Percentiles rank a stretch among this genome's conserved stretches.
These are phyloP conservation scores for Craseonycteris thonglongyai DNA, from an alignment of 2,113 vertebrate species.

Conservation along the genomic window DNA sequence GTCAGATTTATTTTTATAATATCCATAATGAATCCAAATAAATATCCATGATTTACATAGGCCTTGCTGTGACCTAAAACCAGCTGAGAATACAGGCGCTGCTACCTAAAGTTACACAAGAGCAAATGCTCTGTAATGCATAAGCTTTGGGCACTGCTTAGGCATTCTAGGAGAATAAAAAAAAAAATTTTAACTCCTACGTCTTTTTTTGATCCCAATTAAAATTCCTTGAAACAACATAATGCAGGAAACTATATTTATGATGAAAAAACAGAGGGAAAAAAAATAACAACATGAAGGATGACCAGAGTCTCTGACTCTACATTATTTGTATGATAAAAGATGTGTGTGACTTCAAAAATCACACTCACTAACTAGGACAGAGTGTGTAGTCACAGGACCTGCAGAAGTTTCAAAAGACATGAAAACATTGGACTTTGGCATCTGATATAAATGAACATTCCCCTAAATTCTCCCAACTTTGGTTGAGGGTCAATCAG, in stretches of 20 bases:
- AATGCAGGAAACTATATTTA: neutral
- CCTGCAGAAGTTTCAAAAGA: neutral
- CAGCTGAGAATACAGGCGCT: neutral
- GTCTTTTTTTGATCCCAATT: neutral
- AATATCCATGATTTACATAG: slow-evolving; percentile 51
- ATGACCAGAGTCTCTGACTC: neutral
- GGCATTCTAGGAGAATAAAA: neutral
- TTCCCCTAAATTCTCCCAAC: neutral
- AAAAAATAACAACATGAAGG: neutral
- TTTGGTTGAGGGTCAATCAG: neutral
- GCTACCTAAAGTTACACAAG: neutral
- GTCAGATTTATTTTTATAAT: slow-evolving; percentile 54
- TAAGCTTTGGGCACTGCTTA: neutral
- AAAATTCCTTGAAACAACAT: neutral
- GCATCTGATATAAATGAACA: neutral
- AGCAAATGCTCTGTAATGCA: neutral
- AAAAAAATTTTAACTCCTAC: too few relatives aligned
- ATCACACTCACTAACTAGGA: neutral
- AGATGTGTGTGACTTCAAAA: neutral
- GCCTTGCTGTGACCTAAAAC: slow-evolving; percentile 26
- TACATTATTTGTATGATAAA: neutral
- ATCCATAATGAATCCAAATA: slow-evolving; percentile 53
- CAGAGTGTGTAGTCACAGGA: neutral
- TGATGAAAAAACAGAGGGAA: neutral
- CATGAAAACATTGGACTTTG: neutral